Evolutionary conservation across 2,888 invertebrate genomes (phyloP).

Genomic region (Patella caerulea): DNA sequence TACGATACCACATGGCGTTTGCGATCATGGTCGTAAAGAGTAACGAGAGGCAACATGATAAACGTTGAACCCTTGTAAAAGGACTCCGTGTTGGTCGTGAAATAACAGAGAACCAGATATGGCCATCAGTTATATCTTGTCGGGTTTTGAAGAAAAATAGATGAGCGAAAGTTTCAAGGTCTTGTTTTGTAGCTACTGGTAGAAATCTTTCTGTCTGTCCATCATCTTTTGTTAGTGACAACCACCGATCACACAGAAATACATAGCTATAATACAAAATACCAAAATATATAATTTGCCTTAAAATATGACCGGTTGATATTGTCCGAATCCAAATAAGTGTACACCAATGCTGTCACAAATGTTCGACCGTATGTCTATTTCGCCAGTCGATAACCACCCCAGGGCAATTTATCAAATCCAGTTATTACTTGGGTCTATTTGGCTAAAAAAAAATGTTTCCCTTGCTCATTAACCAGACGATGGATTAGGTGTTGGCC

Average conservation of each 20-base stretch:
- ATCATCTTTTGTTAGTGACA: slow-evolving; percentile 70
- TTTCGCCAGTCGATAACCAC: too few relatives aligned
- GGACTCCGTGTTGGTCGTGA: slow-evolving; percentile 69
- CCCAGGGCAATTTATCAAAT: too few relatives aligned
- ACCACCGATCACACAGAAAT: slow-evolving; percentile 68
- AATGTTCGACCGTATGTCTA: too few relatives aligned
- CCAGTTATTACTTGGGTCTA: too few relatives aligned
- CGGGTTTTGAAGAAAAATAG: slow-evolving; percentile 65
- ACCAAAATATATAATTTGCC: too few relatives aligned
- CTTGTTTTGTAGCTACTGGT: slow-evolving; percentile 66
- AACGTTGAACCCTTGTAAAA: slow-evolving; percentile 68
- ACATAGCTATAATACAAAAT: slow-evolving; percentile 42
- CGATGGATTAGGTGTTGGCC: slow-evolving; percentile 65
- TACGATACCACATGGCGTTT: slow-evolving; percentile 53
- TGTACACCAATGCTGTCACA: background rate
- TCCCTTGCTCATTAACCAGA: too few relatives aligned
- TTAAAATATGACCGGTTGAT: background rate
- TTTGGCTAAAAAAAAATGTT: too few relatives aligned
- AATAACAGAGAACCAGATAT: slow-evolving; percentile 72
- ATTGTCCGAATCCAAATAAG: background rate
- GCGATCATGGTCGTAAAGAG: slow-evolving; percentile 32
- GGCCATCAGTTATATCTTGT: slow-evolving; percentile 70
- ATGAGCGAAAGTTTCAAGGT: slow-evolving; percentile 65
- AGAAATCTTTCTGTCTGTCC: slow-evolving; percentile 70
- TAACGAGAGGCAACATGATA: slow-evolving; percentile 45